Evolutionary conservation across 2,888 invertebrate species (phyloP), one percentile per base, ranked within the genome.

Genomic region (Heliothis peltigera): DNA sequence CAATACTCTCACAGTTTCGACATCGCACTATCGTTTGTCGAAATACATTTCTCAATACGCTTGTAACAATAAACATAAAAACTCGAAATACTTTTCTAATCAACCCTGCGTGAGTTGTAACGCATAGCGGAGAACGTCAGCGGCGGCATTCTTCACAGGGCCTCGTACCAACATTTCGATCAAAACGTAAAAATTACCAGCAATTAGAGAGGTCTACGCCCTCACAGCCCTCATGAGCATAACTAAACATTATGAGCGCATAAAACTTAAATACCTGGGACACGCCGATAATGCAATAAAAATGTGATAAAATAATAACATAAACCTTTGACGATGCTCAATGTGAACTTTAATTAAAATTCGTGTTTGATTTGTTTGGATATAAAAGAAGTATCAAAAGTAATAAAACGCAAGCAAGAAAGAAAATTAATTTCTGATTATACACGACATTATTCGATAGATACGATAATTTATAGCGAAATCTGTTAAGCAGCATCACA

Each of bases 111-210:
- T n/a, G 21, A 55, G 22, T 57, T 39, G 22, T 59, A 61, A 56
- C 39, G 44, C 39, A 55, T 66, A 70, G 70, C 55, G 51, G 54
- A 48, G 61, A 55, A 59, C 65, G 58, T 64, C 60, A 66, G 58
- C 39, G 71, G 63, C 82, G 75, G 84, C 87, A 87, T 89, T 87
- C 85, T 82, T 61, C 70, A 61, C 64, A 48, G 75, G 81, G 70
- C 83, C 76, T 80, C 80, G 53, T 80, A 63, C 61, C 74, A 70
- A 76, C 84, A 84, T 85, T 87, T 87, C 84, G 84, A 90, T 88
- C 86, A 86, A 89, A 86, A 88, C 83, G 85, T 90, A 86, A 90
- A 91, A 90, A 90, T 90, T 89, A 91, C 88, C 82, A 75, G 85
- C 89, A 92, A 92, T 92, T 91, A 92, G 87, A 84, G 80, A 81